Conservation (phyloP, 2,888 invertebrate species). For the Drosophila gaucha region DNA sequence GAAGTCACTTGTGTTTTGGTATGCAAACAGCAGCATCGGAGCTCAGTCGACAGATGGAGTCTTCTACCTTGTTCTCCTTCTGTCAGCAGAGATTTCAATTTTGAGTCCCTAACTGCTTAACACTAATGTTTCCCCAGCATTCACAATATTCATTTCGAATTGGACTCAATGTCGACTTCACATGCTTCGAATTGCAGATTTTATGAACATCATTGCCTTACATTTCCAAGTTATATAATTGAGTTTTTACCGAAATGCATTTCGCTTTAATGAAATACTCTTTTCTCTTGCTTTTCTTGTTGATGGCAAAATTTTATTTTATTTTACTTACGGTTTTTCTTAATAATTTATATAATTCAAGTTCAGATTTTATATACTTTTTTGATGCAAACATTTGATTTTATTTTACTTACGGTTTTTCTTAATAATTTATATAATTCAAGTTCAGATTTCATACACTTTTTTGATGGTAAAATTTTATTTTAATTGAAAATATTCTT, state of each 20-base stretch:
- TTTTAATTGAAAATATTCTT: too few species aligned
- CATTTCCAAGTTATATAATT: neutral
- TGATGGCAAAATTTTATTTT: neutral
- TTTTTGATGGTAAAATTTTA: neutral
- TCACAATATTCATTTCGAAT: constrained; percentile 8
- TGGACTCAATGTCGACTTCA: neutral
- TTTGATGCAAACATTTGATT: neutral
- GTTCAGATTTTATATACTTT: too few species aligned
- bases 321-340: too few species aligned
- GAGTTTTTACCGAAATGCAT: neutral
- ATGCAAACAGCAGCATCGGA: constrained; percentile 66
- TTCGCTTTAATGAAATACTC: neutral
- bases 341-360: too few species aligned
- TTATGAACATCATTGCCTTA: neutral
- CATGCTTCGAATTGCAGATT: neutral
- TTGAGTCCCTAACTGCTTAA: constrained; percentile 16
- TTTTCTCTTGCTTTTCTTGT: too few species aligned
- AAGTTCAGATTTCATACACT: too few species aligned
- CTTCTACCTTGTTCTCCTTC: constrained; percentile 31
- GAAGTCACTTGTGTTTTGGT: constrained; percentile 39
- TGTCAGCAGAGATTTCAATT: constrained; percentile 53
- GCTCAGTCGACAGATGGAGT: constrained; percentile 10
- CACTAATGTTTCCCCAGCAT: constrained; percentile 4
- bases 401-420: too few species aligned
- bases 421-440: too few species aligned